Evolutionary conservation across 1,140 invertebrate species (phyloP).

Genomic region (Coelopa frigida): DNA sequence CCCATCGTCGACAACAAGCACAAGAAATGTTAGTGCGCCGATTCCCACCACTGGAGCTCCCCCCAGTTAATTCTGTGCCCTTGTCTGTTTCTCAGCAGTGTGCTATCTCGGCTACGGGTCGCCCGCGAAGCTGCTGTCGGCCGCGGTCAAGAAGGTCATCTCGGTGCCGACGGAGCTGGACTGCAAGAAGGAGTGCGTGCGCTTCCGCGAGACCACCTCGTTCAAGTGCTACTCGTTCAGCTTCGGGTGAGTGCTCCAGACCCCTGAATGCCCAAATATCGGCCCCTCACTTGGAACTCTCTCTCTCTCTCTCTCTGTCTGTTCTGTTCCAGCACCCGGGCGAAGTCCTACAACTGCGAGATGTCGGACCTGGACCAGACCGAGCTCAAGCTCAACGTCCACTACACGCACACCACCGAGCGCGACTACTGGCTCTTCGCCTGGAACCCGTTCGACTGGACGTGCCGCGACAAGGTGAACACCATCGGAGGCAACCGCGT

Average conservation of each 20-base stretch:
- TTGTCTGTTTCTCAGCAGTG: slow-evolving; percentile 43
- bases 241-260: slow-evolving; percentile 50
- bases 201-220: slow-evolving; percentile 49
- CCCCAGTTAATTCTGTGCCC: neutral
- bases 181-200: slow-evolving; percentile 62
- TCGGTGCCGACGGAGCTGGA: slow-evolving; percentile 56
- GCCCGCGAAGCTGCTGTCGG: slow-evolving; percentile 58
- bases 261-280: neutral
- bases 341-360: slow-evolving; percentile 50
- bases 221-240: slow-evolving; percentile 66
- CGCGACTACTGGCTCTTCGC: slow-evolving; percentile 54
- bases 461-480: slow-evolving; percentile 43
- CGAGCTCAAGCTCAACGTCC: slow-evolving; percentile 55
- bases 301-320: neutral
- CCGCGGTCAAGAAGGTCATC: slow-evolving; percentile 55
- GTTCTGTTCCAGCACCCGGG: slow-evolving; percentile 22
- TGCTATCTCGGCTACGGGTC: slow-evolving; percentile 67
- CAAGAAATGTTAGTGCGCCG: slow-evolving; percentile 43
- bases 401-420: slow-evolving; percentile 51
- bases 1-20: slow-evolving; percentile 46
- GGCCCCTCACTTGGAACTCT: neutral
- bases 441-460: slow-evolving; percentile 52
- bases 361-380: slow-evolving; percentile 58
- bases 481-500: slow-evolving; percentile 41
- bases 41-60: slow-evolving; percentile 3